Evolutionary conservation across 2,113 vertebrate species (phyloP).

Genomic region (Callaeas wilsoni): DNA sequence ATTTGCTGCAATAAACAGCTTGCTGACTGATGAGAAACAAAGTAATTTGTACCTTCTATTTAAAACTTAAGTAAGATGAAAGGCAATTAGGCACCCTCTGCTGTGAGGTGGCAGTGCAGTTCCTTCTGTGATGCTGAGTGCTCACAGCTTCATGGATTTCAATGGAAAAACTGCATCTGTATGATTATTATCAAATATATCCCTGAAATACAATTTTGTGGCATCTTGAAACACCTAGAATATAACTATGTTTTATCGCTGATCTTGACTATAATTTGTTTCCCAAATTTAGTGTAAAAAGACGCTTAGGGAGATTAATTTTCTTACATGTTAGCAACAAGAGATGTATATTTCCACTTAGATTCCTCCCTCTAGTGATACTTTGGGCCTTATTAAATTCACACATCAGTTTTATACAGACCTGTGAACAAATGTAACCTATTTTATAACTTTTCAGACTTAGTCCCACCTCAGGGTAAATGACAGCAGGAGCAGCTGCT

Average conservation of each 20-base stretch:
- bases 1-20: conserved; percentile 53
- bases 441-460: not conserved
- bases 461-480: not conserved
- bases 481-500: not conserved
- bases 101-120: not conserved
- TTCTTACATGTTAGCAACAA: not conserved
- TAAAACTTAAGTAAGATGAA: conserved; percentile 41
- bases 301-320: not conserved
- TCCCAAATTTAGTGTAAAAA: not conserved
- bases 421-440: not conserved
- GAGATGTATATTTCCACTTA: not conserved
- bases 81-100: not conserved
- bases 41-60: conserved; percentile 24
- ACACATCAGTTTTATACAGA: not conserved
- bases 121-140: not conserved
- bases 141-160: not conserved
- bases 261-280: not conserved
- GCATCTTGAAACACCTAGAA: not conserved
- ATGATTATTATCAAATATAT: not conserved
- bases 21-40: conserved; percentile 48
- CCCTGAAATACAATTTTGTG: not conserved
- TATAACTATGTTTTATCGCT: not conserved
- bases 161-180: not conserved
- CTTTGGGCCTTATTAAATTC: not conserved
- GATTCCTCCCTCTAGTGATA: not conserved